Base-by-base conservation (phyloP, 2,113 vertebrate genomes). In the Gobio gobio region DNA sequence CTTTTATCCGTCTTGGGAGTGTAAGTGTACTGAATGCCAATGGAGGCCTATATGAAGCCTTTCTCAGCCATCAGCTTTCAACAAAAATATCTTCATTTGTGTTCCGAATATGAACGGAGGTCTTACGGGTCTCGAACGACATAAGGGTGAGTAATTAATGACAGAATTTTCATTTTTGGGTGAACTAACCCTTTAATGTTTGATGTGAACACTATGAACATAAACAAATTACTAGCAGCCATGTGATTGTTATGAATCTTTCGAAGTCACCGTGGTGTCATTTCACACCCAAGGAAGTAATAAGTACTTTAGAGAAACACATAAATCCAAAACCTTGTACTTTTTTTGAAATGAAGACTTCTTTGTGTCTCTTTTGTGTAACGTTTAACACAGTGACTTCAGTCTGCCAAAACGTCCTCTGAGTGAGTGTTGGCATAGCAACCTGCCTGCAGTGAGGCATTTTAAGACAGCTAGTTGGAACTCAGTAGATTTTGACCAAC, bases 391-490 rank as follows among this genome's bases (percentile, higher is more conserved):
- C n/a, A 86, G 86, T 90, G 86, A 40, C 49, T 78, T 58, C 16
- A 36, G 79, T 82, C 73, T 75, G 78, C 86, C 87, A 85, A 58
- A 89, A 61, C 88, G 87, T 76, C 64, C 82, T 91, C 90, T 91
- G 88, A 91, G 85, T 90, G 90, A 90, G 88, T 73, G 92, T 92
- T 91, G 82, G 90, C 74, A 91, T 92, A 85, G 84, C 87, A 92
- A 93, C 92, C 86, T 90, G 88, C 82, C 92, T 90, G 73, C 79
- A 51, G 61, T 54, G 74, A 2, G 47, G 54, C 82, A 64, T 76
- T 85, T 85, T 36, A 49, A 72, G 77, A 59, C 84, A 24, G 76
- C 33, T 58, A 40, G 24, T 66, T 45, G 6, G 80, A 85, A 89
- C 59, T 61, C 51, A 89, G 59, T 88, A 87, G 87, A 85, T 89